Evolutionary conservation across 2,797 vertebrate genomes (phyloP), one percentile per base, ranked within the genome.

Genomic region (Menidia menidia): DNA sequence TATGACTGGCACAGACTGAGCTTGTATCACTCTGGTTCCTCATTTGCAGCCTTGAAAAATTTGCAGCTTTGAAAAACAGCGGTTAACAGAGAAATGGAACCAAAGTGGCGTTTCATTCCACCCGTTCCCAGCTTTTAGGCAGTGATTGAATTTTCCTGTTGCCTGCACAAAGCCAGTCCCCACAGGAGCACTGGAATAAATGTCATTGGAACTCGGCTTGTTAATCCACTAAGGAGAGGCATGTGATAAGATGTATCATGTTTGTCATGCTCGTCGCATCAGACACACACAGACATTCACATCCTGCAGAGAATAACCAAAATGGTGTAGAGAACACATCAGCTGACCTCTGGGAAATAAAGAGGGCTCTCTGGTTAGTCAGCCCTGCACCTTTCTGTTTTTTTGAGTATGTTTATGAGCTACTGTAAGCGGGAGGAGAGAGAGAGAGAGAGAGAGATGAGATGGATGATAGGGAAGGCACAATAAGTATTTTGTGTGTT

Each of bases 111-210:
- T 92, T 94, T 92, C 88, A 93, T 91, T 88, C 75, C 63, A 32
- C 73, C 77, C 80, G 81, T 92, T 92, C 88, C 89, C 80, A 82
- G 91, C 87, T 89, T 93, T 92, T 87, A 92, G 91, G 89, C 87
- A 82, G 84, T 93, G 94, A 93, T 93, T 93, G 89, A 93, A 92
- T 93, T 92, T 93, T 92, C 88, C 83, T 19, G 87, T 91, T 89
- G 84, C 90, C 85, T 93, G 91, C 89, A 90, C 89, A 90, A 90
- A 91, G 86, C 85, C 81, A 81, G 91, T 87, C 87, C 81, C 91
- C 87, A 76, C 86, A 87, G 91, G 88, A 90, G 81, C 79, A 43
- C 43, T 71, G 84, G 82, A 67, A 88, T 83, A 87, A 90, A 88
- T 71, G 82, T 80, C 55, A 83, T 71, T 87, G 83, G 87, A 90